A percentile compares a stretch with the other conserved stretches of the same genome.
These are phyloP conservation scores for Sericinus montela DNA, from an alignment of 2,888 invertebrate species.

Conservation along the genomic window DNA sequence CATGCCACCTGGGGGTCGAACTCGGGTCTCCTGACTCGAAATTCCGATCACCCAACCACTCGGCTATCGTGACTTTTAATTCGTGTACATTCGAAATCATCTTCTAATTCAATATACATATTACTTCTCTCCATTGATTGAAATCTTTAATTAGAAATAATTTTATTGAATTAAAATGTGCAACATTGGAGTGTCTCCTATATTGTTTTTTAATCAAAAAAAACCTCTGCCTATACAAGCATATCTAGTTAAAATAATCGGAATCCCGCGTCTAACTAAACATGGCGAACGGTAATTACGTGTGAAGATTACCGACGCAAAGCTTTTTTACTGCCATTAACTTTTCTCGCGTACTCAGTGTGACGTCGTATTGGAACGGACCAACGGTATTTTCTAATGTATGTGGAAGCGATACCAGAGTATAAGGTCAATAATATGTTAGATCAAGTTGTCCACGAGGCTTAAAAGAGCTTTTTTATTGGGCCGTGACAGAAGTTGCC, in stretches of 20 bases:
- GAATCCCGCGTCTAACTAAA: slow-evolving; percentile 20
- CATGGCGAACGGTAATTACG: slow-evolving; percentile 18
- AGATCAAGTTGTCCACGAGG: slow-evolving; percentile 5
- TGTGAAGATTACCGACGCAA: slow-evolving; percentile 18
- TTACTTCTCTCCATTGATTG: no score
- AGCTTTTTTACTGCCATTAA: slow-evolving; percentile 14
- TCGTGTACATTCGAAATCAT: no score
- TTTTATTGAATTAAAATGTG: no score
- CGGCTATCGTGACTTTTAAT: no score
- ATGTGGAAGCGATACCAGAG: slow-evolving; percentile 8
- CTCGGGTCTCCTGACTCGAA: no score
- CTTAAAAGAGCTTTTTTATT: slow-evolving; percentile 5
- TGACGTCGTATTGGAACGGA: slow-evolving; percentile 11
- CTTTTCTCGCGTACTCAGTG: slow-evolving; percentile 17
- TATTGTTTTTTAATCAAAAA: slow-evolving; percentile 6
- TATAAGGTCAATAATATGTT: slow-evolving; percentile 11
- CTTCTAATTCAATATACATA: no score
- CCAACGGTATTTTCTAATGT: slow-evolving; percentile 16
- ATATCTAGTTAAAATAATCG: slow-evolving; percentile 19
- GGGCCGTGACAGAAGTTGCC: neutral
- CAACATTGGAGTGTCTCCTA: slow-evolving; percentile 1
- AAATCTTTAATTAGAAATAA: no score
- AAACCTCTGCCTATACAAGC: slow-evolving; percentile 1
- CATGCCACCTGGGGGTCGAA: no score
- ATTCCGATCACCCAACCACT: no score